Evolutionary conservation across 2,888 invertebrate genomes (phyloP).

Genomic region (Macrosoma leucophasiata): DNA sequence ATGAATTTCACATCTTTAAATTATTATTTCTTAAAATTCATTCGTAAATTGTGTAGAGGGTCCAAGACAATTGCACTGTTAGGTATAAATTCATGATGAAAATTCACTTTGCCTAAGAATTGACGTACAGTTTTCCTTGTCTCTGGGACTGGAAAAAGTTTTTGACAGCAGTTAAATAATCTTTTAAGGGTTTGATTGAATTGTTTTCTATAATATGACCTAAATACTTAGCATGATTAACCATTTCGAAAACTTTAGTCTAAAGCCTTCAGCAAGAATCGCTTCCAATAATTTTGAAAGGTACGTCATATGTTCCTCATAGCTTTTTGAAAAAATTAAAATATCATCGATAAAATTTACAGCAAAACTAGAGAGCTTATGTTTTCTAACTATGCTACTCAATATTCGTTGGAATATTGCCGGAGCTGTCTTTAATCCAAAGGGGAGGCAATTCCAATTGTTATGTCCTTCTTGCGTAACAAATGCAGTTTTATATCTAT

Average conservation of each 20-base stretch:
- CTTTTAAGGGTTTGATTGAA: slow-evolving; percentile 4
- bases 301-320: slow-evolving; percentile 25
- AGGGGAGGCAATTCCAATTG: slow-evolving; percentile 33
- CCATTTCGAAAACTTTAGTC: slow-evolving; percentile 27
- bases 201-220: slow-evolving; percentile 28
- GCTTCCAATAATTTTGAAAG: slow-evolving; percentile 21
- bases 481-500: slow-evolving; percentile 32
- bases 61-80: too few species aligned
- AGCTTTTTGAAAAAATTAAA: slow-evolving; percentile 27
- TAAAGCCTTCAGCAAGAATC: slow-evolving; percentile 25
- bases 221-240: slow-evolving; percentile 24
- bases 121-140: slow-evolving; percentile 1
- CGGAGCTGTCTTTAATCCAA: slow-evolving; percentile 37
- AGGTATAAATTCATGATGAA: too few species aligned
- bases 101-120: slow-evolving; percentile 2
- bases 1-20: too few species aligned
- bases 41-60: too few species aligned
- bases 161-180: slow-evolving; percentile 1
- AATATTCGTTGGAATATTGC: slow-evolving; percentile 41
- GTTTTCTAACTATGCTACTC: slow-evolving; percentile 22
- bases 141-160: not conserved
- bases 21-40: too few species aligned
- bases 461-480: slow-evolving; percentile 31
- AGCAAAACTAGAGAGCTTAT: slow-evolving; percentile 12
- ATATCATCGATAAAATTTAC: slow-evolving; percentile 22